Percentiles rank a stretch among this genome's conserved stretches.
Evolutionary conservation across 1,140 invertebrate species (phyloP).

Genomic region (Cydia strobilella): DNA sequence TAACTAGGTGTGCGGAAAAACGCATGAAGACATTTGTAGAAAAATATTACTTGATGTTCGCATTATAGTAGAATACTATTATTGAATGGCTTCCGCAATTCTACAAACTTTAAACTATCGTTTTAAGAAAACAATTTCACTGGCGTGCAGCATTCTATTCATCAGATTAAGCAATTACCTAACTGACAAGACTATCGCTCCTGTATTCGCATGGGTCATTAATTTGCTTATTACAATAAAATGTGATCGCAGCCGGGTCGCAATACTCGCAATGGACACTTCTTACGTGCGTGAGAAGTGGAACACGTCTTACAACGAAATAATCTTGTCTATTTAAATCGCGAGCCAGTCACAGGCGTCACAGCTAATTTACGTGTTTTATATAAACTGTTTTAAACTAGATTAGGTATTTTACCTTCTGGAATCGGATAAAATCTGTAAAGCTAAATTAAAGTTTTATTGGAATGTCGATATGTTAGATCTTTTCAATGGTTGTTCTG

Average conservation of each 20-base stretch:
- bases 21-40: background rate
- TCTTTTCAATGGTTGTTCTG: slow-evolving; percentile 17
- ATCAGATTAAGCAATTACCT: background rate
- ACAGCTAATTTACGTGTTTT: slow-evolving; percentile 23
- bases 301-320: slow-evolving; percentile 45
- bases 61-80: background rate
- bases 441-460: background rate
- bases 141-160: background rate
- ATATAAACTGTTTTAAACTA: background rate
- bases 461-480: slow-evolving; percentile 23
- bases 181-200: background rate
- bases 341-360: slow-evolving; percentile 6
- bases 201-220: slow-evolving; percentile 39
- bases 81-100: background rate
- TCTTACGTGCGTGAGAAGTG: slow-evolving; percentile 52
- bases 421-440: background rate
- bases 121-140: background rate
- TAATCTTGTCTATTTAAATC: slow-evolving; percentile 31
- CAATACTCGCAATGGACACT: slow-evolving; percentile 56
- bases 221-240: slow-evolving; percentile 39
- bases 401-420: background rate
- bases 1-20: background rate
- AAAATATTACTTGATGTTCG: too few species aligned
- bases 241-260: slow-evolving; percentile 33
- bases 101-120: background rate